Evolutionary conservation across 2,797 vertebrate genomes (phyloP).

Genomic region (Peromyscus attwateri): DNA sequence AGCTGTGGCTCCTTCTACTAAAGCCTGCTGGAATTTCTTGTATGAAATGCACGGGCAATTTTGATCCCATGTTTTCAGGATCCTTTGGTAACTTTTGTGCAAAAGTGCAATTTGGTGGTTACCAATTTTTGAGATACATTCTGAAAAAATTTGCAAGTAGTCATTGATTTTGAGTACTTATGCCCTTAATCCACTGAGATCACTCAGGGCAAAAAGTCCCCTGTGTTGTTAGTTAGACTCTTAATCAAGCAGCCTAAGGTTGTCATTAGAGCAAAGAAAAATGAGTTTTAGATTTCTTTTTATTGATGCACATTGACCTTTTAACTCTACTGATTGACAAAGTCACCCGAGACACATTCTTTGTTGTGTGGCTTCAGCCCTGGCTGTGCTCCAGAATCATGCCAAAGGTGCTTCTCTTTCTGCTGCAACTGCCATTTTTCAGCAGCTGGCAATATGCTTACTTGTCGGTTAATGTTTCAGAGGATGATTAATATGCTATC

Average conservation of each 20-base stretch:
- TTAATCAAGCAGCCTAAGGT: constrained; percentile 56
- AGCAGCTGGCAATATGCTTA: constrained; percentile 47
- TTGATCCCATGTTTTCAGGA: constrained; percentile 13
- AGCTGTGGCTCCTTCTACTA: background rate
- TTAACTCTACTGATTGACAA: constrained; percentile 67
- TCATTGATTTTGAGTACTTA: constrained; percentile 28
- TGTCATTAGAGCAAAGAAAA: constrained; percentile 72
- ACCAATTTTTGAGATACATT: constrained; percentile 23
- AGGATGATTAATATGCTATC: constrained; percentile 72
- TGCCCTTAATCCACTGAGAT: constrained; percentile 38
- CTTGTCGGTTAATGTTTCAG: constrained; percentile 61
- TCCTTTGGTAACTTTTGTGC: constrained; percentile 41
- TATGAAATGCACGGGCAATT: constrained; percentile 41
- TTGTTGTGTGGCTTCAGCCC: background rate
- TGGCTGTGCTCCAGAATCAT: background rate
- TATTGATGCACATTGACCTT: constrained; percentile 73
- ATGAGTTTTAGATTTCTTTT: constrained; percentile 67
- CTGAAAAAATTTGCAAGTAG: constrained; percentile 52
- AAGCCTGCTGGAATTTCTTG: background rate
- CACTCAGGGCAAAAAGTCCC: constrained; percentile 40
- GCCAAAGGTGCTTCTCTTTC: constrained; percentile 42
- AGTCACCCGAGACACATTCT: background rate
- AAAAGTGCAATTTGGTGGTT: constrained; percentile 31
- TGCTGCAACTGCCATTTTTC: constrained; percentile 48
- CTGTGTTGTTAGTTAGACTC: constrained; percentile 51